Percentiles rank a stretch among this genome's conserved stretches.
phyloP scores from a whole-genome alignment of 2,113 vertebrate genomes.

The Petroica traversi region DNA sequence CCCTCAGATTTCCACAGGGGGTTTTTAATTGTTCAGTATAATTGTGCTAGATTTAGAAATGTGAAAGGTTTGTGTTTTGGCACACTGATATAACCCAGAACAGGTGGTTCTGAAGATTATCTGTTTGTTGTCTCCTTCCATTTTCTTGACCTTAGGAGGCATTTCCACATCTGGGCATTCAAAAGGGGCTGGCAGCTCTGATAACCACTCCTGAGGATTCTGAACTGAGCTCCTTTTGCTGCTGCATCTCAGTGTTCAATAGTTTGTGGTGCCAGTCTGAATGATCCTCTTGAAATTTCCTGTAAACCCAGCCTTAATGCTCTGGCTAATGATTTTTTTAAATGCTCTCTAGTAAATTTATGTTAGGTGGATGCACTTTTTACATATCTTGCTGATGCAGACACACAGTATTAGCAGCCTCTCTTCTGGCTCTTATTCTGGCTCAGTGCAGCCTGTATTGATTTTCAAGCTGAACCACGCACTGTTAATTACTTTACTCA shows the following conservation, averaged over 20 bases:
- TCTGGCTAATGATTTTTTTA: not conserved
- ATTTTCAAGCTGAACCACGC: not conserved
- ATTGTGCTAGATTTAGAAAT: not conserved
- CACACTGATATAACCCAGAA: not conserved
- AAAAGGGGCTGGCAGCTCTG: not conserved
- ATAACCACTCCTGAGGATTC: not conserved
- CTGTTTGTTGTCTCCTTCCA: not conserved
- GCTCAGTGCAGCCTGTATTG: not conserved
- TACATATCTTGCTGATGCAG: slow-evolving; percentile 20
- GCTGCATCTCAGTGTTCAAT: not conserved
- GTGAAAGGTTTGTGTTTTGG: not conserved
- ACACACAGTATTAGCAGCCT: not conserved
- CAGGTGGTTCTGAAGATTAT: not conserved
- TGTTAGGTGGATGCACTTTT: not conserved
- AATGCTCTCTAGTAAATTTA: not conserved
- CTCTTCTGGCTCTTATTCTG: not conserved
- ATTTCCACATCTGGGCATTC: not conserved
- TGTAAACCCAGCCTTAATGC: slow-evolving; percentile 17
- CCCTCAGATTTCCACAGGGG: not conserved
- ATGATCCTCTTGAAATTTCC: slow-evolving; percentile 32
- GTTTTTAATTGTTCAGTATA: not conserved
- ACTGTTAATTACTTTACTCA: slow-evolving; percentile 17
- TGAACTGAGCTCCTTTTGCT: not conserved
- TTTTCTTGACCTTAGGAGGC: not conserved
- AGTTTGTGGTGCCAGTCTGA: slow-evolving; percentile 1